Base-by-base conservation (phyloP, 2,888 invertebrate species). In the Lasius platythorax region DNA sequence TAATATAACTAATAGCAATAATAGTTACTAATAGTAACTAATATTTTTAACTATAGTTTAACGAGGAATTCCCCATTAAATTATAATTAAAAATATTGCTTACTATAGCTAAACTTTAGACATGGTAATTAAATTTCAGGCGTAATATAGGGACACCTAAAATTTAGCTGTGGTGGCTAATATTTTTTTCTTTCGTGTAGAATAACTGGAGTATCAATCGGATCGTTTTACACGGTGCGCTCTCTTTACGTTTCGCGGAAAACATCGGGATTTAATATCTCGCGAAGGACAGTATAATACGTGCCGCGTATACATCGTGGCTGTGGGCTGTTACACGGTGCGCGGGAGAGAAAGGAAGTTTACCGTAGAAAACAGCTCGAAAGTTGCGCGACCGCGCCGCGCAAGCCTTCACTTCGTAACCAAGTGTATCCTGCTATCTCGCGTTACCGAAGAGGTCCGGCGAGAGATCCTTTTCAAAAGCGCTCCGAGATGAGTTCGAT, bases 301-400 rank as follows among this genome's bases (percentile, higher is more conserved):
- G 4, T 63, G 68, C 9, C 70, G 33, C 1, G 46, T 46, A 18
- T 50, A 75, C 30, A 40, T 64, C 33, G 82, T 76, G 58, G 84
- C 81, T 84, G 23, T 37, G 37, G 70, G 18, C 18, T 18, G n/a
- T 56, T 81, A 40, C 68, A 67, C 72, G 64, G 64, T 30, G 12
- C 64, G 74, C 50, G 50, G 50, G 50, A 70, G 87, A 87, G 89
- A 88, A 88, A 89, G 87, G 89, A 89, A 87, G 85, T 89, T 89
- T 82, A 83, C 82, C 83, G 84, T 85, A 86, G 88, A 89, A 88
- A 88, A 87, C 82, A 76, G 66, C 85, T 89, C 68, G 89, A 88
- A 89, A 89, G 89, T 88, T 83, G 88, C 40, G 88, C 40, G 37
- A 40, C 30, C 56, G 56, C 67, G 50, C 53, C 61, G 63, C 64